These are phyloP conservation scores for Helleia helle DNA, from an alignment of 2,888 invertebrate species.

Conservation along the genomic window DNA sequence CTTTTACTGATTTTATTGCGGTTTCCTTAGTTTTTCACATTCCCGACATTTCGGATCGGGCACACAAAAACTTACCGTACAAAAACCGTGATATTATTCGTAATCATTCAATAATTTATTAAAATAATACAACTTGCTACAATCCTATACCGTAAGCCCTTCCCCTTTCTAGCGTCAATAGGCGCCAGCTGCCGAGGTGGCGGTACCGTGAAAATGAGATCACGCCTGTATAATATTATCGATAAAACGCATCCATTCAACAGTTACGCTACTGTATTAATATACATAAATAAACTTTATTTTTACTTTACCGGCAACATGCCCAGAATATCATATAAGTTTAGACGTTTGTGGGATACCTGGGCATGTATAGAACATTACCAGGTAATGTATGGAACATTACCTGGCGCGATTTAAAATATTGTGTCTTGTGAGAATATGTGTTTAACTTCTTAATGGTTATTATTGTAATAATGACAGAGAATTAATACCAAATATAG, in stretches of 20 bases:
- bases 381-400: too few species aligned
- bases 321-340: neutral
- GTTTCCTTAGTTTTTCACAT: too few species aligned
- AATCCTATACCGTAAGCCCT: constrained; percentile 7
- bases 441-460: too few species aligned
- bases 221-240: constrained; percentile 30
- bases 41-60: too few species aligned
- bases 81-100: too few species aligned
- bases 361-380: neutral
- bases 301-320: constrained; percentile 9
- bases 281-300: constrained; percentile 10
- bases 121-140: neutral
- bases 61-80: too few species aligned
- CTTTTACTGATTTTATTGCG: too few species aligned
- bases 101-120: too few species aligned
- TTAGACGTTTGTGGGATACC: neutral
- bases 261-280: constrained; percentile 16
- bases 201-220: constrained; percentile 29
- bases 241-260: constrained; percentile 25
- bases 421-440: neutral
- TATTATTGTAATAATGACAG: too few species aligned
- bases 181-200: constrained; percentile 30
- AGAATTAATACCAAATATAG: too few species aligned
- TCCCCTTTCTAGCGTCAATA: constrained; percentile 15
- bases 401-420: too few species aligned